Percentiles rank a stretch among this genome's conserved stretches.
These are phyloP conservation scores for Ellobius talpinus DNA, from an alignment of 2,113 vertebrate species.

Conservation along the genomic window DNA sequence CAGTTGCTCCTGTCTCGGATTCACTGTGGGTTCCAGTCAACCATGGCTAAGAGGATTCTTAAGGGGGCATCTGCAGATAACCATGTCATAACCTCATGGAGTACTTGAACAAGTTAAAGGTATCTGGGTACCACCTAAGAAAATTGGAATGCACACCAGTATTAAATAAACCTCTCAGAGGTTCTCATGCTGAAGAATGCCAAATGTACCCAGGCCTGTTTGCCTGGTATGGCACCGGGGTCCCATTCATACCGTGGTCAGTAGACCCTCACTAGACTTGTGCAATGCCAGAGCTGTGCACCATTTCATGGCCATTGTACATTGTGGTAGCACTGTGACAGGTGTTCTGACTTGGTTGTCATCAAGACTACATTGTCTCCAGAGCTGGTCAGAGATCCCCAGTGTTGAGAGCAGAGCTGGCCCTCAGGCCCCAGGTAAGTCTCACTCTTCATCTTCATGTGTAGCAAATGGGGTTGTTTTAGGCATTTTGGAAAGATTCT, in stretches of 20 bases:
- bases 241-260: neutral
- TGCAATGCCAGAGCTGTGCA: neutral
- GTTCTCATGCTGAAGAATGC: neutral
- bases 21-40: neutral
- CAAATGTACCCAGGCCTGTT: neutral
- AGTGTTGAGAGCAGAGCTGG: neutral
- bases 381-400: neutral
- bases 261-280: neutral
- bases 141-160: neutral
- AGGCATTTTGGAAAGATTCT: conserved; percentile 1
- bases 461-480: neutral
- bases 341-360: neutral
- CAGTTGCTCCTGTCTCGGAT: neutral
- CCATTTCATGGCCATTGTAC: rapidly evolving
- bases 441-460: neutral
- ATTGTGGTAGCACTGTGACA: neutral
- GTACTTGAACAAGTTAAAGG: neutral
- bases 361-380: neutral
- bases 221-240: neutral
- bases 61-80: neutral
- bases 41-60: neutral
- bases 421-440: neutral
- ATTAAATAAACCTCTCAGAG: neutral
- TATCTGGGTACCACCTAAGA: neutral
- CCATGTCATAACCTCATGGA: neutral